phyloP scores from a whole-genome alignment of 2,113 vertebrate species.

The Sorex araneus region DNA sequence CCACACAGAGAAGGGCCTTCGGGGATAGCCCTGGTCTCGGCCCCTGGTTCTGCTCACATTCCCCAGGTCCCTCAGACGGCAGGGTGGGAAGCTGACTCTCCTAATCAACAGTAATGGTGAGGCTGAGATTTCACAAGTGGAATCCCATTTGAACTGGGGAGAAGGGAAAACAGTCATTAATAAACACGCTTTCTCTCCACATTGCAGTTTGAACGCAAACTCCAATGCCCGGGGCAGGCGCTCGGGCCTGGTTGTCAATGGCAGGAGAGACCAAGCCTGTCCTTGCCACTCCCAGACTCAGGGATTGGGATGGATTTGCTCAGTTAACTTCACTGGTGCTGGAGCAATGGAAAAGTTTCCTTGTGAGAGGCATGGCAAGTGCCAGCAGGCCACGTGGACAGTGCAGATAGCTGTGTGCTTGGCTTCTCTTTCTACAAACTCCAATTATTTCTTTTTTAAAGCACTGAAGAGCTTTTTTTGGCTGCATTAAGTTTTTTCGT shows the following conservation, averaged over 20 bases:
- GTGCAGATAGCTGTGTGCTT: slow-evolving; percentile 71
- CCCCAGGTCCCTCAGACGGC: neutral
- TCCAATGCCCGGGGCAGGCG: neutral
- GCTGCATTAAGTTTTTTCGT: slow-evolving; percentile 62
- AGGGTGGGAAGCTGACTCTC: neutral
- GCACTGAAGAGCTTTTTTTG: slow-evolving; percentile 64
- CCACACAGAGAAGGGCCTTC: neutral
- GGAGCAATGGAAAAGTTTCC: slow-evolving; percentile 61
- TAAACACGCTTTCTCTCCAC: neutral
- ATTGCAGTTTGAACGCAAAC: neutral
- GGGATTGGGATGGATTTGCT: slow-evolving; percentile 57
- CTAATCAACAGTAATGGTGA: neutral
- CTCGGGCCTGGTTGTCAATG: slow-evolving; percentile 60
- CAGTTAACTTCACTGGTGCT: slow-evolving; percentile 72
- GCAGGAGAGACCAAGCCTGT: slow-evolving; percentile 47
- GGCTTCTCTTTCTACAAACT: slow-evolving; percentile 80
- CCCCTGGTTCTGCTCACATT: rapidly evolving
- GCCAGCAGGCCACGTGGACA: slow-evolving; percentile 67
- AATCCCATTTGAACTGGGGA: neutral
- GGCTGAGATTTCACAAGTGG: neutral
- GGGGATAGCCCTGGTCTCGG: neutral
- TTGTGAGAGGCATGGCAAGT: slow-evolving; percentile 71
- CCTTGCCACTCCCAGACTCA: slow-evolving; percentile 62
- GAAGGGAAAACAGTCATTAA: neutral
- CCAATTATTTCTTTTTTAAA: slow-evolving; percentile 75